These are phyloP conservation scores for Parasteatoda lunata DNA, from an alignment of 2,888 invertebrate species.

Conservation along the genomic window DNA sequence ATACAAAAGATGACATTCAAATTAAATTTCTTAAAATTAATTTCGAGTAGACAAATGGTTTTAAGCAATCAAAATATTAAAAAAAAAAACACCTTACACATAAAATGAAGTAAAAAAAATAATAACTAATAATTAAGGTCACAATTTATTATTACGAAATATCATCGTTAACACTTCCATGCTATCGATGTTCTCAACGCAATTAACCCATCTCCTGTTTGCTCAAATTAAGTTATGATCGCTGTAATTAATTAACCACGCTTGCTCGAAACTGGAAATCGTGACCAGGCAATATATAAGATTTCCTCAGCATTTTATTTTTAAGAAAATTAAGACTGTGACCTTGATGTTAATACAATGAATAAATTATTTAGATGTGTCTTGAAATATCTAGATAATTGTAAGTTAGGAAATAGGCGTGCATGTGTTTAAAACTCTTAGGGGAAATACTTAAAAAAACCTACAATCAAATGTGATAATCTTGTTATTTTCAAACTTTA, in stretches of 20 bases:
- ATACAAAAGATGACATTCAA: too few species aligned
- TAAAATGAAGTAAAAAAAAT: too few species aligned
- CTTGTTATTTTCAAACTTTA: too few species aligned
- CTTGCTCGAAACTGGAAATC: constrained; percentile 31
- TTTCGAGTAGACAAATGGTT: too few species aligned
- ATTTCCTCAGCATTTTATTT: neutral
- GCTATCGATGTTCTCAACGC: constrained; percentile 37
- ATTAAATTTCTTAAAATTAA: too few species aligned
- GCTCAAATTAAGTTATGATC: constrained; percentile 45
- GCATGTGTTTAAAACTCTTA: too few species aligned
- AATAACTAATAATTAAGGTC: too few species aligned
- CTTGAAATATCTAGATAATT: neutral
- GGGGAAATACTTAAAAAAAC: too few species aligned
- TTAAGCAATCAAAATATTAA: too few species aligned
- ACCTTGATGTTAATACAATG: constrained; percentile 64
- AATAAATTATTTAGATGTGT: constrained; percentile 56
- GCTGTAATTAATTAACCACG: constrained; percentile 64
- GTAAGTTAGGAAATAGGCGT: neutral
- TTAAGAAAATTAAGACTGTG: neutral
- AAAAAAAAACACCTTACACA: too few species aligned
- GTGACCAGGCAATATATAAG: constrained; percentile 46
- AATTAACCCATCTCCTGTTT: constrained; percentile 62
- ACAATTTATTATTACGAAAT: too few species aligned
- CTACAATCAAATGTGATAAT: too few species aligned
- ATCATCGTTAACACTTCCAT: neutral